Percentiles rank a stretch among this genome's conserved stretches.
These are phyloP conservation scores for Macaria liturata DNA, from an alignment of 2,888 invertebrate genomes.

Conservation along the genomic window DNA sequence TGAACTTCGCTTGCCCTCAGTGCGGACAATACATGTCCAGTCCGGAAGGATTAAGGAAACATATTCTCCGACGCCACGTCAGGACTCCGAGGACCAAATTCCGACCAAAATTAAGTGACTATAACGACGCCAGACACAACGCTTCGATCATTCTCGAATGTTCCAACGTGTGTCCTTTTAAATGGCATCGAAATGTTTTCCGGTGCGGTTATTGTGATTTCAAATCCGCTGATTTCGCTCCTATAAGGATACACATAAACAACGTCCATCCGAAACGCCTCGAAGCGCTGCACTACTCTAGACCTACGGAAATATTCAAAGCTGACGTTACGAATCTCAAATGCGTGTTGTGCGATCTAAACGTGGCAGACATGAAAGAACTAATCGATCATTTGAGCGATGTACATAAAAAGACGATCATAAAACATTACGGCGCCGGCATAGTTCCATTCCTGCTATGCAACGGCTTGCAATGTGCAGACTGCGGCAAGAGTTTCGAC, in stretches of 20 bases:
- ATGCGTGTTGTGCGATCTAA: conserved; percentile 58
- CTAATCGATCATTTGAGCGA: conserved; percentile 58
- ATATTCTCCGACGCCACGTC: conserved; percentile 19
- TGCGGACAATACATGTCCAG: conserved; percentile 16
- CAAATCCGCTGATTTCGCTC: conserved; percentile 60
- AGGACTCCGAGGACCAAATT: conserved; percentile 12
- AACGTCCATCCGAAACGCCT: conserved; percentile 54
- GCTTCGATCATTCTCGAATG: conserved; percentile 66
- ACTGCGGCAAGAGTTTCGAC: conserved; percentile 59
- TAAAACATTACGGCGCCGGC: conserved; percentile 54
- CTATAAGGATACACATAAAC: conserved; percentile 52
- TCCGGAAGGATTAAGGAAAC: conserved; percentile 11
- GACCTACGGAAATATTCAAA: conserved; percentile 46
- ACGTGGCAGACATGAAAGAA: conserved; percentile 47
- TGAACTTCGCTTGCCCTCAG: conserved; percentile 17
- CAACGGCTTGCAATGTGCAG: conserved; percentile 54
- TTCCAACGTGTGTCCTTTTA: conserved; percentile 71
- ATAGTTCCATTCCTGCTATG: conserved; percentile 59
- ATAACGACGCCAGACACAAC: conserved; percentile 55
- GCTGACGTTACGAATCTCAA: conserved; percentile 61
- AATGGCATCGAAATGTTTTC: conserved; percentile 67
- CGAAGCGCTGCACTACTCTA: conserved; percentile 35
- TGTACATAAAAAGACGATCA: conserved; percentile 57
- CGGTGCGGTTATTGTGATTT: conserved; percentile 63
- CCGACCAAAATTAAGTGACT: conserved; percentile 16